These are phyloP conservation scores for Forpus xanthops DNA, from an alignment of 2,797 vertebrate species.

Conservation along the genomic window DNA sequence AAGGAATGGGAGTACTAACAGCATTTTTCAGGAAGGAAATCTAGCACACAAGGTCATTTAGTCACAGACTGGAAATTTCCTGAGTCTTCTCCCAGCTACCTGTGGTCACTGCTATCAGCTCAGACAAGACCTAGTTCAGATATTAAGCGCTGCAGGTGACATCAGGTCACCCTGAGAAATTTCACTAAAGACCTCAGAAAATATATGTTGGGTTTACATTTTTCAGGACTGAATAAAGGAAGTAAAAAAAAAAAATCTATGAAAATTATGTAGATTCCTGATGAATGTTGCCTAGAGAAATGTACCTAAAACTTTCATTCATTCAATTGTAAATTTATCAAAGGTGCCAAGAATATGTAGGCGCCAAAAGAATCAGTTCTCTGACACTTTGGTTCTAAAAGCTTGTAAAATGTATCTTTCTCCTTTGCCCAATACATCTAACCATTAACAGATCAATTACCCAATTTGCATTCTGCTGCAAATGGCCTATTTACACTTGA, in stretches of 20 bases:
- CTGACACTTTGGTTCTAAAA: background rate
- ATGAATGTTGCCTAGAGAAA: background rate
- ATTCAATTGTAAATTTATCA: background rate
- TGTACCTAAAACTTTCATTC: background rate
- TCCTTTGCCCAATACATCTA: background rate
- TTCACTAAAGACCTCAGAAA: background rate
- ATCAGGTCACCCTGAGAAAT: background rate
- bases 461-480: background rate
- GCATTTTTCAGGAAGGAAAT: constrained; percentile 6
- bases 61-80: background rate
- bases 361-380: background rate
- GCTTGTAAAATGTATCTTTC: background rate
- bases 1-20: background rate
- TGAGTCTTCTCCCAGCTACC: background rate
- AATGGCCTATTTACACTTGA: background rate
- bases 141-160: background rate
- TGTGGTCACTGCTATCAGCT: background rate
- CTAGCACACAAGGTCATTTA: background rate
- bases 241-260: background rate
- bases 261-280: background rate
- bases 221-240: background rate
- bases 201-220: background rate
- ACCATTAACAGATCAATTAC: background rate
- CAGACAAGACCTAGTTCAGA: background rate
- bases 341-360: background rate